A percentile compares a stretch with the other conserved stretches of the same genome.
Conservation (phyloP, 2,113 vertebrate genomes). For the Pogona vitticeps region DNA sequence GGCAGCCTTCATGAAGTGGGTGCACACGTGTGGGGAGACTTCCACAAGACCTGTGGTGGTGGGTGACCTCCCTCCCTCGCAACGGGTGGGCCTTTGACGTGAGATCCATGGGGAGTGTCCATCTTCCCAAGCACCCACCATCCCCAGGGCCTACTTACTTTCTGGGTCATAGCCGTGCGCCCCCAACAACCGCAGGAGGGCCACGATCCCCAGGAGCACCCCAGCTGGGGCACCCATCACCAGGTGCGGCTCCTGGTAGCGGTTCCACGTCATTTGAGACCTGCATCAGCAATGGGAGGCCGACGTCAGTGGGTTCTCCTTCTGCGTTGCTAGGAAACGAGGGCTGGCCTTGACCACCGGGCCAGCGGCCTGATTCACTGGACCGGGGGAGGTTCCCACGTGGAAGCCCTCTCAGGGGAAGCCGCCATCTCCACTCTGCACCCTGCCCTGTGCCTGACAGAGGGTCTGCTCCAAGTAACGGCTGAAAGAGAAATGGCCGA, state of each 20-base stretch:
- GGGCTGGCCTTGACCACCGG: not conserved
- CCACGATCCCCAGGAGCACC: not conserved
- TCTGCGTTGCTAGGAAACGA: conserved; percentile 1
- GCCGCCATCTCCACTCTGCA: no score
- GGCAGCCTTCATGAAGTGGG: not conserved
- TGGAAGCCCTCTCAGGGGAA: not conserved
- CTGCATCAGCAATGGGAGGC: not conserved
- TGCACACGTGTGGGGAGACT: not conserved
- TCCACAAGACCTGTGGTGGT: no score
- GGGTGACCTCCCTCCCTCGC: not conserved
- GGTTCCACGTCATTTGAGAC: not conserved
- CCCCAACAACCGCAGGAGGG: not conserved
- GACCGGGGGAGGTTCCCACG: not conserved
- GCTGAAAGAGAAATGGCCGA: no score
- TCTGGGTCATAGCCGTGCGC: not conserved
- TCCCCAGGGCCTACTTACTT: not conserved
- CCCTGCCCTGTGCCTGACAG: accelerated
- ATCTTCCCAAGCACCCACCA: not conserved
- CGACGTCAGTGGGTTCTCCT: conserved; percentile 9
- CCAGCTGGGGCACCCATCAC: not conserved
- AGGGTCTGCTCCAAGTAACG: not conserved
- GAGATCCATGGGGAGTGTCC: not conserved
- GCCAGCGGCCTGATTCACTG: accelerated
- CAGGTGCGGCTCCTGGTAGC: not conserved
- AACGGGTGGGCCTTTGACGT: not conserved